These are phyloP conservation scores for Urechis unicinctus DNA, from an alignment of 2,888 invertebrate genomes.

Conservation along the genomic window DNA sequence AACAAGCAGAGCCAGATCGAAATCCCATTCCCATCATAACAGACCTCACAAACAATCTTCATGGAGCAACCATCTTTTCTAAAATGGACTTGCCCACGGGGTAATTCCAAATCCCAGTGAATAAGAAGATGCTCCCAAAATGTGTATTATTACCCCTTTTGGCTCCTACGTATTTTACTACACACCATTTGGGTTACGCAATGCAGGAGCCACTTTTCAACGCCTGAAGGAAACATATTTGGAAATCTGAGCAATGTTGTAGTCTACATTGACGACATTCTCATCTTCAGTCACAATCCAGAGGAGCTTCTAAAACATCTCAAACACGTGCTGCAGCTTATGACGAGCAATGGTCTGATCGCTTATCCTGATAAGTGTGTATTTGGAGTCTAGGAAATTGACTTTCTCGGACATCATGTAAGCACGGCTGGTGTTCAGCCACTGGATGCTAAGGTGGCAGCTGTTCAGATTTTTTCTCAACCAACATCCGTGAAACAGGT, in stretches of 20 bases:
- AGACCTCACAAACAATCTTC: background rate
- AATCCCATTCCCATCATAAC: background rate
- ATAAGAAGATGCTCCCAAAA: background rate
- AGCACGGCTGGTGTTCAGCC: background rate
- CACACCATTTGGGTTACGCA: background rate
- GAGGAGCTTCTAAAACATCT: background rate
- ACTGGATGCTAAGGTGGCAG: background rate
- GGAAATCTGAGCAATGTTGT: background rate
- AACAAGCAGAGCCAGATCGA: background rate
- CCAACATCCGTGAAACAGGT: background rate
- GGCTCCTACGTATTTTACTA: background rate
- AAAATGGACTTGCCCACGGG: slow-evolving; percentile 2
- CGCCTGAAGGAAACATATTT: background rate
- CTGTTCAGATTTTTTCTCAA: background rate
- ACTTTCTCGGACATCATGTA: slow-evolving; percentile 3
- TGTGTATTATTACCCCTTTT: background rate
- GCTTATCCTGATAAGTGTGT: background rate
- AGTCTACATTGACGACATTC: background rate
- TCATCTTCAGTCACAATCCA: background rate
- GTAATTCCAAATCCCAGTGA: slow-evolving; percentile 2
- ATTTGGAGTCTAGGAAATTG: background rate
- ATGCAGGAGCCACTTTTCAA: background rate
- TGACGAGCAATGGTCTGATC: background rate
- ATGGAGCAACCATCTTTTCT: background rate
- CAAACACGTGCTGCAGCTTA: background rate